These are phyloP conservation scores for Pogonocherus hispidulus DNA, from an alignment of 2,888 invertebrate species.

Conservation along the genomic window DNA sequence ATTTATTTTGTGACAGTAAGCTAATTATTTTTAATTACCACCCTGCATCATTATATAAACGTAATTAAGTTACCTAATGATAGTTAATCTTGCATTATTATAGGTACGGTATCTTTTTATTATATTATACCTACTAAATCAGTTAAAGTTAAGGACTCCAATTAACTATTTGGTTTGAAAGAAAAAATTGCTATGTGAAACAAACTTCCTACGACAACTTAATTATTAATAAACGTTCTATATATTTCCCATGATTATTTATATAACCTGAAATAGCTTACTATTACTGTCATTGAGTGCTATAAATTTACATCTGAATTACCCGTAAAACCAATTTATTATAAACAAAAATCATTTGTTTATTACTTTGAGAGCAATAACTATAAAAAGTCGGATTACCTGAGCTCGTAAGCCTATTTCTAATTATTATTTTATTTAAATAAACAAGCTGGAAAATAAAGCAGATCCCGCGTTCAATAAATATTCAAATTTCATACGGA, in stretches of 20 bases:
- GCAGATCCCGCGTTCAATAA: neutral
- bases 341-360: neutral
- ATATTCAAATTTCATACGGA: neutral
- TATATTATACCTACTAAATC: too few species aligned
- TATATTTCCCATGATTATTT: neutral
- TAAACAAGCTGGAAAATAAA: neutral
- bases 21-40: too few species aligned
- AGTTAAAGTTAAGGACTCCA: too few species aligned
- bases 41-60: too few species aligned
- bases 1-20: too few species aligned
- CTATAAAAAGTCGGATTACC: neutral
- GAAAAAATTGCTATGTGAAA: too few species aligned
- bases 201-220: neutral
- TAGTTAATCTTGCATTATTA: too few species aligned
- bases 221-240: neutral
- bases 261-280: neutral
- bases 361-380: neutral
- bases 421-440: conserved; percentile 4
- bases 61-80: too few species aligned
- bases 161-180: too few species aligned
- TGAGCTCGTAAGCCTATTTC: neutral
- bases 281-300: neutral
- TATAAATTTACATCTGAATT: neutral
- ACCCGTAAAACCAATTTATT: neutral
- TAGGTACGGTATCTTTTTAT: too few species aligned